Conservation (phyloP, 2,888 invertebrate genomes). For the Adelphocoris suturalis region DNA sequence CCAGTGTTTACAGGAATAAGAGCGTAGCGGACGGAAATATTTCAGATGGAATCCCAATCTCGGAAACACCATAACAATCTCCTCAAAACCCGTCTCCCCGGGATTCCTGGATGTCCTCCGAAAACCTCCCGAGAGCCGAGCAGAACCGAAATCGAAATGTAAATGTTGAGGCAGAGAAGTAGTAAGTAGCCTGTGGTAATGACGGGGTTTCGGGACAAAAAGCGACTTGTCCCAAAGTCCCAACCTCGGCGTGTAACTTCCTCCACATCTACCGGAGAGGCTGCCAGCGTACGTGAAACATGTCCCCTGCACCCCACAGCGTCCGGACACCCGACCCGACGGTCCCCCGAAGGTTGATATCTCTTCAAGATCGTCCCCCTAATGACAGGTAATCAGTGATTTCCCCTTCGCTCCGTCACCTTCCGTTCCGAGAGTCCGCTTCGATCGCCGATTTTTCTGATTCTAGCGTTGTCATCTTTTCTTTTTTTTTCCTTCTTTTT, state of each 20-base stretch:
- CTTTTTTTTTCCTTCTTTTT: background rate
- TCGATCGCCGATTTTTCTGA: slow-evolving; percentile 42
- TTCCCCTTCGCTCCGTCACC: slow-evolving; percentile 36
- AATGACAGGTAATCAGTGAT: slow-evolving; percentile 39
- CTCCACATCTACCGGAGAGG: slow-evolving; percentile 27
- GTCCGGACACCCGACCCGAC: slow-evolving; percentile 7
- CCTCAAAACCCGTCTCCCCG: slow-evolving; percentile 14
- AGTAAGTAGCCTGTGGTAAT: background rate
- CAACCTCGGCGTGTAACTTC: background rate
- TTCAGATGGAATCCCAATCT: too few species aligned
- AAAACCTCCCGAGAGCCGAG: background rate
- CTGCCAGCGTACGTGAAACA: slow-evolving; percentile 23
- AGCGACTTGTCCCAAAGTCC: slow-evolving; percentile 11
- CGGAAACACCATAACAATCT: background rate
- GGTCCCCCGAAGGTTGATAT: slow-evolving; percentile 11
- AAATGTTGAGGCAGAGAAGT: slow-evolving; percentile 8
- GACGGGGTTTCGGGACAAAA: slow-evolving; percentile 6
- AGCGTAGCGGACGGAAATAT: too few species aligned
- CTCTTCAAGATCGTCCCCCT: slow-evolving; percentile 9
- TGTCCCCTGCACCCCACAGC: background rate
- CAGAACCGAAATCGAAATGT: slow-evolving; percentile 19
- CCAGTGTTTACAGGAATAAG: too few species aligned
- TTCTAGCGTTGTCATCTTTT: slow-evolving; percentile 22
- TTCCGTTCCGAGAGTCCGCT: slow-evolving; percentile 1
- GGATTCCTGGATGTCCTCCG: background rate